A percentile compares a stretch with the other conserved stretches of the same genome.
These are phyloP conservation scores for Bovichtus diacanthus DNA, from an alignment of 2,797 vertebrate species.

Conservation along the genomic window DNA sequence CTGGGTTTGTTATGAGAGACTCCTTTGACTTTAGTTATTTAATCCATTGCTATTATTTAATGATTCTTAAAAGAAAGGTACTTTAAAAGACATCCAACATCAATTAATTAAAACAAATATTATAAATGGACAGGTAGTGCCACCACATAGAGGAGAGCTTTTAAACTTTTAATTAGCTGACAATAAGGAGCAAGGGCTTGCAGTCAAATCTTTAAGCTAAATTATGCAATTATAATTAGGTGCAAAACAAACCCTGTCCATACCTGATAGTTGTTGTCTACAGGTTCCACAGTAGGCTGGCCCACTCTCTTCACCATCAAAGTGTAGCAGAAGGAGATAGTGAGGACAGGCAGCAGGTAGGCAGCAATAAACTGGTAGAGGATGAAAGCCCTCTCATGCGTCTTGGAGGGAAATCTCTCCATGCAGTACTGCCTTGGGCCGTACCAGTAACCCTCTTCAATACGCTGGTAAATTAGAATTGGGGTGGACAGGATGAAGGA, in stretches of 20 bases:
- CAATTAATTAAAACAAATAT: background rate
- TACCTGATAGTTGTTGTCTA: constrained; percentile 89
- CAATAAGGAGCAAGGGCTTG: background rate
- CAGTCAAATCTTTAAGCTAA: background rate
- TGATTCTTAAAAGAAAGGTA: background rate
- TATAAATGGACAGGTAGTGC: background rate
- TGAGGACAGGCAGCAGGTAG: constrained; percentile 88
- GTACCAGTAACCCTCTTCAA: constrained; percentile 89
- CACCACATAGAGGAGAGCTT: background rate
- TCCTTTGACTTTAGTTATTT: background rate
- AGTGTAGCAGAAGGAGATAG: constrained; percentile 89
- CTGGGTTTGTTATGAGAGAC: background rate
- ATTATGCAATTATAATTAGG: background rate
- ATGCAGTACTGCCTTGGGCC: constrained; percentile 88
- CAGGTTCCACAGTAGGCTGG: constrained; percentile 86
- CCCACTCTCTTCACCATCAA: constrained; percentile 89
- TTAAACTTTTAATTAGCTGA: constrained; percentile 31
- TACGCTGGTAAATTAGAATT: constrained; percentile 87
- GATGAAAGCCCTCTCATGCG: constrained; percentile 86
- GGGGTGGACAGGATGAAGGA: constrained; percentile 88
- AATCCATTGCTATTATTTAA: background rate
- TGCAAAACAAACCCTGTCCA: background rate
- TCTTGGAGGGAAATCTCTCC: constrained; percentile 88
- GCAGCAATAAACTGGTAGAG: constrained; percentile 90
- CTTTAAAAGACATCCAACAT: background rate